phyloP scores from a whole-genome alignment of 2,797 vertebrate species.

The Dipus sagitta region DNA sequence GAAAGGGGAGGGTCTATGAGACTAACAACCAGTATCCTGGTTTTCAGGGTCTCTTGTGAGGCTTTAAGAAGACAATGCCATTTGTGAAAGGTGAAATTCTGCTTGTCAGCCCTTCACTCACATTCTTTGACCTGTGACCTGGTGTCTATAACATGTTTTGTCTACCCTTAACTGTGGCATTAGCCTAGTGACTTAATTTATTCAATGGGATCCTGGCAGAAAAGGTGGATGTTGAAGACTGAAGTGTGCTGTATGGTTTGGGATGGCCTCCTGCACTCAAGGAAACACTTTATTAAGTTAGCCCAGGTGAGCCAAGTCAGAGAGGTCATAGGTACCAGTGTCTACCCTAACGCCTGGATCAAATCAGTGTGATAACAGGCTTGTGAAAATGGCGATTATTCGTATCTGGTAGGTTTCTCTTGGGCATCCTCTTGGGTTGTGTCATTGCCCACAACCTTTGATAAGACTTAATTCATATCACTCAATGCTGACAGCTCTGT shows the following conservation, averaged over 20 bases:
- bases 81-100: neutral
- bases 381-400: neutral
- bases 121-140: neutral
- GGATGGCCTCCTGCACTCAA: neutral
- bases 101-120: neutral
- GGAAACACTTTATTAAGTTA: neutral
- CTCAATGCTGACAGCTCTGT: neutral
- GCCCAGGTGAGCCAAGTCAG: neutral
- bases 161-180: neutral
- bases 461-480: neutral
- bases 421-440: neutral
- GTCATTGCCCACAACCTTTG: neutral
- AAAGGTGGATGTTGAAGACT: rapidly evolving
- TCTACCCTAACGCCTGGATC: neutral
- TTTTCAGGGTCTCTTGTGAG: neutral
- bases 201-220: neutral
- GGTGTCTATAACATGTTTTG: neutral
- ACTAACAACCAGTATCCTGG: neutral
- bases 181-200: neutral
- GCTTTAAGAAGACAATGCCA: neutral
- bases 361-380: neutral
- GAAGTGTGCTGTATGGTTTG: neutral
- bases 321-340: neutral
- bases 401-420: neutral
- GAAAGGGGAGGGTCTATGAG: no score